A percentile compares a stretch with the other conserved stretches of the same genome.
Evolutionary conservation across 1,140 invertebrate genomes (phyloP).

Genomic region (Cyphomyrmex costatus): DNA sequence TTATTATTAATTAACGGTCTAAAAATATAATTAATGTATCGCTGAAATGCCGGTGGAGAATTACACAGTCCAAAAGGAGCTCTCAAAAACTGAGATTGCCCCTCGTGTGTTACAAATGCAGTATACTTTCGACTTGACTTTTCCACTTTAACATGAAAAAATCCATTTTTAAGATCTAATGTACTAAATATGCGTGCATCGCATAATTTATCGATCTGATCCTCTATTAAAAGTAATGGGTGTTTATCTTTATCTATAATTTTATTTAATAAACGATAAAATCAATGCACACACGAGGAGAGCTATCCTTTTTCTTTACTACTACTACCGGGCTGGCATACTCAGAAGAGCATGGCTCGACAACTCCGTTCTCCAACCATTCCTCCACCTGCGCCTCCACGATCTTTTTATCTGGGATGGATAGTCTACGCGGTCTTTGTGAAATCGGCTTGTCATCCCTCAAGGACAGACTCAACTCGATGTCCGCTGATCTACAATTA

Average conservation of each 20-base stretch:
- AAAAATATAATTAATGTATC: conserved; percentile 31
- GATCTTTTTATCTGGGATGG: no score
- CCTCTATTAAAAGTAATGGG: conserved; percentile 22
- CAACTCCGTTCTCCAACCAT: no score
- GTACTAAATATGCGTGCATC: neutral
- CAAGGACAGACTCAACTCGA: no score
- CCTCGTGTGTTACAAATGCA: conserved; percentile 6
- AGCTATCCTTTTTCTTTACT: no score
- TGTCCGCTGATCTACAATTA: no score
- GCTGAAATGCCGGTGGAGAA: conserved; percentile 1
- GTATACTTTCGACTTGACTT: conserved; percentile 40
- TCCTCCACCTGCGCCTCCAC: no score
- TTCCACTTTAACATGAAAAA: conserved; percentile 15
- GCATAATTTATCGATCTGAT: conserved; percentile 6
- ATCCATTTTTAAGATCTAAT: conserved; percentile 4
- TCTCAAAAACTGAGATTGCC: conserved; percentile 19
- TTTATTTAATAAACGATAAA: no score
- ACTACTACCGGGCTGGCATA: no score
- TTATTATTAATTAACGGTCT: neutral
- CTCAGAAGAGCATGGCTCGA: no score
- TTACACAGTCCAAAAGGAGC: conserved; percentile 23
- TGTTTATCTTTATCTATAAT: neutral
- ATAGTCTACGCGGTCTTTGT: no score
- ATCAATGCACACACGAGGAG: no score
- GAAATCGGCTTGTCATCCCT: no score